These are phyloP conservation scores for Pseudopleuronectes americanus DNA, from an alignment of 2,797 vertebrate genomes.

Conservation along the genomic window DNA sequence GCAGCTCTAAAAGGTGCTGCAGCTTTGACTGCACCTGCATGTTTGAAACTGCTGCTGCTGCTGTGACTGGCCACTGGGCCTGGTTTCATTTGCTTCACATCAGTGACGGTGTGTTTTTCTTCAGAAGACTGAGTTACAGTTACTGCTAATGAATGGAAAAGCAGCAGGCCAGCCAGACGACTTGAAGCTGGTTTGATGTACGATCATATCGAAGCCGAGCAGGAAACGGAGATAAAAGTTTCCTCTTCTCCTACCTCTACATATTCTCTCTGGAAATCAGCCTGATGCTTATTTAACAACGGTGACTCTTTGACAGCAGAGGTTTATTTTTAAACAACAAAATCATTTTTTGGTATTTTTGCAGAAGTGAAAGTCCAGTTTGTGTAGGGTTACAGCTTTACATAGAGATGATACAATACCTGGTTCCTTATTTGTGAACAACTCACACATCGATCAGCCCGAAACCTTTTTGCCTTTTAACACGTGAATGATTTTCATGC, in stretches of 20 bases:
- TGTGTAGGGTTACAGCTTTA: neutral
- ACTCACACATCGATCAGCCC: neutral
- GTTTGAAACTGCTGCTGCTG: slow-evolving; percentile 12
- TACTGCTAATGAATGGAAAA: neutral
- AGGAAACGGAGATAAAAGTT: neutral
- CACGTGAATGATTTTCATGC: neutral
- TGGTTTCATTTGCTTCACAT: neutral
- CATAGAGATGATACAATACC: neutral
- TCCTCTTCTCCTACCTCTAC: neutral
- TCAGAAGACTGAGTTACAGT: neutral
- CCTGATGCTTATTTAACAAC: neutral
- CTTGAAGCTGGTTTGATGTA: neutral
- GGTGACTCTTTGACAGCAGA: neutral
- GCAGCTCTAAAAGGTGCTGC: neutral
- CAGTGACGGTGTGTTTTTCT: neutral
- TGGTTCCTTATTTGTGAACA: too few species aligned
- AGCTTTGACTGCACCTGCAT: neutral
- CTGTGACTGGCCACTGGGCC: too few species aligned
- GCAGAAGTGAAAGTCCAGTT: slow-evolving; percentile 31
- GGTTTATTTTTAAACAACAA: slow-evolving; percentile 6
- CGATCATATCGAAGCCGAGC: neutral
- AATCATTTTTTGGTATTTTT: slow-evolving; percentile 11
- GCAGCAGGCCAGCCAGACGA: neutral
- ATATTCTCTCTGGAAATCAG: neutral
- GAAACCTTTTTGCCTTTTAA: slow-evolving; percentile 11